A percentile compares a stretch with the other conserved stretches of the same genome.
phyloP scores from a whole-genome alignment of 2,888 invertebrate species.

The Ditylenchus weischeri region DNA sequence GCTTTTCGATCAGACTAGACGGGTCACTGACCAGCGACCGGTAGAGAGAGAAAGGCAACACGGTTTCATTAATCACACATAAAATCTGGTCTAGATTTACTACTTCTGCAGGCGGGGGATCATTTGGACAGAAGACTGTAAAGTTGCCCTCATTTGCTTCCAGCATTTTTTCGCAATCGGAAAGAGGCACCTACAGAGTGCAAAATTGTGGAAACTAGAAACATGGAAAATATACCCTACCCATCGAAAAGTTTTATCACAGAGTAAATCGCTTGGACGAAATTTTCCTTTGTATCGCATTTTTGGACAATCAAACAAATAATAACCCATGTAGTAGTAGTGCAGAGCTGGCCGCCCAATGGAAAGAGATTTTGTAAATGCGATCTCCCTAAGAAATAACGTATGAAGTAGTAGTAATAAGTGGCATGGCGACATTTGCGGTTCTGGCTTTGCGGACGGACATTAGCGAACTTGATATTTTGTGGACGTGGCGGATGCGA shows the following conservation, averaged over 20 bases:
- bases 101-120: neutral
- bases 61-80: neutral
- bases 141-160: constrained; percentile 33
- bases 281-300: constrained; percentile 95
- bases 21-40: neutral
- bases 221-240: constrained; percentile 56
- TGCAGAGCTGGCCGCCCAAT: constrained; percentile 67
- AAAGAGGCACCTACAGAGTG: constrained; percentile 34
- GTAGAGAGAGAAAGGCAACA: neutral
- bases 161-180: constrained; percentile 35
- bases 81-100: neutral
- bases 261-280: constrained; percentile 80
- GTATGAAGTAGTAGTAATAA: too few species aligned
- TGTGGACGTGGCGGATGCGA: too few species aligned
- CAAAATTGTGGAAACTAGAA: neutral
- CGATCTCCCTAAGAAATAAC: constrained; percentile 73
- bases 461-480: too few species aligned
- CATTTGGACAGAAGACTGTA: constrained; percentile 16
- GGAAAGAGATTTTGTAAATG: constrained; percentile 72
- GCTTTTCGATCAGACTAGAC: neutral
- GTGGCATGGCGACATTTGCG: too few species aligned
- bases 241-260: constrained; percentile 89
- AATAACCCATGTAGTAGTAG: constrained; percentile 97
- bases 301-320: constrained; percentile 93
- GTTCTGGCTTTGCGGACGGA: too few species aligned